Evolutionary conservation across 2,113 vertebrate species (phyloP).

Genomic region (Cygnus atratus): DNA sequence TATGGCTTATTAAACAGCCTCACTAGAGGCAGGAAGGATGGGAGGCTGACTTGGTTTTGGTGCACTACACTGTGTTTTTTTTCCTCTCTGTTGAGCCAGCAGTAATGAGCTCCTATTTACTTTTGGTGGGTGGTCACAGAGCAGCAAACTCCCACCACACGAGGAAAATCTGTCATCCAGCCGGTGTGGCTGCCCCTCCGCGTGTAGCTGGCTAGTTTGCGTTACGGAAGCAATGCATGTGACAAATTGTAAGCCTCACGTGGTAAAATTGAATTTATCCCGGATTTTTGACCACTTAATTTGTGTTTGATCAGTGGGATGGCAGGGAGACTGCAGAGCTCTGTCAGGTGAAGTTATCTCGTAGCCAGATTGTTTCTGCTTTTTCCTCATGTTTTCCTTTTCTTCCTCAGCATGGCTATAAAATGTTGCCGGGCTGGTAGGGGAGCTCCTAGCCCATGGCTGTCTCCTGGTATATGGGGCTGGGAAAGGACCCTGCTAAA

Average conservation of each 20-base stretch:
- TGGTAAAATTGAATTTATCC: not conserved
- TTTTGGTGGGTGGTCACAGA: slow-evolving; percentile 43
- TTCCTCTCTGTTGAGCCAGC: slow-evolving; percentile 35
- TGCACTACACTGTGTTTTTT: slow-evolving; percentile 5
- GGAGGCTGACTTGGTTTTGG: not conserved
- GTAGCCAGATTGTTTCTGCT: not conserved
- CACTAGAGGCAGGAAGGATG: slow-evolving; percentile 4
- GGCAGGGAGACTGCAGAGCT: not conserved
- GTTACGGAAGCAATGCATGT: not conserved
- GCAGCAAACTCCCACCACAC: not conserved
- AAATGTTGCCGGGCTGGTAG: not conserved
- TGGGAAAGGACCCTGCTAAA: not conserved
- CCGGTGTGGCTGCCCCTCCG: not conserved
- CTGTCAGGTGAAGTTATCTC: not conserved
- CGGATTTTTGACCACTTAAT: not conserved
- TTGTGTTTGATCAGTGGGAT: not conserved
- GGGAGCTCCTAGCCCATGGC: not conserved
- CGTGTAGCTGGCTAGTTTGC: not conserved
- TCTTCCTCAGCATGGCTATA: not conserved
- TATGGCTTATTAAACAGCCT: slow-evolving; percentile 58
- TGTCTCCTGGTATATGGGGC: not conserved
- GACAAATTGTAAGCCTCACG: not conserved
- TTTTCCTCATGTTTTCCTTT: not conserved
- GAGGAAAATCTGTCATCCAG: not conserved
- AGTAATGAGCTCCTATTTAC: slow-evolving; percentile 59